Percentiles rank a stretch among this genome's conserved stretches.
These are phyloP conservation scores for Leptoclinus maculatus DNA, from an alignment of 2,797 vertebrate species.

Conservation along the genomic window DNA sequence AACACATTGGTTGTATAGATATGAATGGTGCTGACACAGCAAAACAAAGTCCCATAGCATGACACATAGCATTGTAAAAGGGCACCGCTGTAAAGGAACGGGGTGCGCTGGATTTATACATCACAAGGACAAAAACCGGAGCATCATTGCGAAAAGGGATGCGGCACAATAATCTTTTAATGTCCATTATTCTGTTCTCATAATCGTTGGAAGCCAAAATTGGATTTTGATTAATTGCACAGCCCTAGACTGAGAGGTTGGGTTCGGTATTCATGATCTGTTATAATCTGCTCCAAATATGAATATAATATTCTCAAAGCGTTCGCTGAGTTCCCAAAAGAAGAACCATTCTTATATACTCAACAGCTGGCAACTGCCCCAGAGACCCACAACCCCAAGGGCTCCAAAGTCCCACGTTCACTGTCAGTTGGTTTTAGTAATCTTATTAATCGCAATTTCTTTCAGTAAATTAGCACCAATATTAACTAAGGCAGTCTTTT, in stretches of 20 bases:
- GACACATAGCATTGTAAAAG: neutral
- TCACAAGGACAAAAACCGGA: neutral
- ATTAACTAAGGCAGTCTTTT: neutral
- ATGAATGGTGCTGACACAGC: neutral
- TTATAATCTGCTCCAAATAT: neutral
- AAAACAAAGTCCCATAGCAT: neutral
- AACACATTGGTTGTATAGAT: neutral
- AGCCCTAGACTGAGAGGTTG: constrained; percentile 32
- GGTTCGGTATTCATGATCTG: neutral
- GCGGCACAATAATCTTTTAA: neutral
- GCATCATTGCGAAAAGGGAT: too few relatives aligned
- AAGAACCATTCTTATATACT: neutral
- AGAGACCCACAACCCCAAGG: too few relatives aligned
- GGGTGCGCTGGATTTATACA: neutral
- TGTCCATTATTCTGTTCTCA: neutral
- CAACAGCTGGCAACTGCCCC: neutral
- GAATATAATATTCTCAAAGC: neutral
- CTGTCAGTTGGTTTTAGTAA: neutral
- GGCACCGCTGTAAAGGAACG: neutral
- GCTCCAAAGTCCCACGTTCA: too few relatives aligned
- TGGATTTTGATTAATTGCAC: neutral
- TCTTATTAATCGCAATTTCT: neutral
- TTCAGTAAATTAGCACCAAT: neutral
- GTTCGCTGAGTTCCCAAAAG: neutral
- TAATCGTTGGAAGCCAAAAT: neutral